Percentiles rank a stretch among this genome's conserved stretches.
phyloP scores from a whole-genome alignment of 2,888 invertebrate genomes.

The Caenorhabditis auriculariae region DNA sequence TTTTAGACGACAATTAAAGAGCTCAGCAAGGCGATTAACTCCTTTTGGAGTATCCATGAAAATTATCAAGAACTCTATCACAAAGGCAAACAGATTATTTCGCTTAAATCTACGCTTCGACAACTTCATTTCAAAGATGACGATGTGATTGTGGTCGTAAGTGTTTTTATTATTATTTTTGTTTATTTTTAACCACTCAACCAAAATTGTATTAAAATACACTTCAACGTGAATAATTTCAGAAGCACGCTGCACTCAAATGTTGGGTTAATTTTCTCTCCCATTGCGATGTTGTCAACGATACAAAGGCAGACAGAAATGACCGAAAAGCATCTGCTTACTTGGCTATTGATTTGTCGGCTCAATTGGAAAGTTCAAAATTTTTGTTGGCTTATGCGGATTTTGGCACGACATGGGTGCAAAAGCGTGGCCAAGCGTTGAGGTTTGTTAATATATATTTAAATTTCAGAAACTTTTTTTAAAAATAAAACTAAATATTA shows the following conservation, averaged over 20 bases:
- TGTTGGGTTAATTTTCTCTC: conserved; percentile 2
- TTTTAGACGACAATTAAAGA: no score
- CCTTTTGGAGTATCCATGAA: no score
- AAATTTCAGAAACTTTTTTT: not conserved
- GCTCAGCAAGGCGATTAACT: no score
- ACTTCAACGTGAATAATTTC: conserved; percentile 9
- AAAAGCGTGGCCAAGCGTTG: conserved; percentile 3
- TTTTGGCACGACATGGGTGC: conserved; percentile 3
- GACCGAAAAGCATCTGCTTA: conserved; percentile 1
- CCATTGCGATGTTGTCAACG: conserved; percentile 4
- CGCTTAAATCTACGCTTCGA: no score
- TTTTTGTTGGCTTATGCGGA: conserved; percentile 2
- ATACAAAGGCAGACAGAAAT: conserved; percentile 6
- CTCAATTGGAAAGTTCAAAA: not conserved
- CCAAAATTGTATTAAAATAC: conserved; percentile 9
- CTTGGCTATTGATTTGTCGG: conserved; percentile 4
- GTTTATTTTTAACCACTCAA: conserved; percentile 5
- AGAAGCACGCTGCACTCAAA: conserved; percentile 3
- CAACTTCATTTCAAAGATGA: conserved; percentile 7
- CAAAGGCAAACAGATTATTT: no score
- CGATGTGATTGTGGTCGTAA: conserved; percentile 12
- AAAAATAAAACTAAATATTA: not conserved
- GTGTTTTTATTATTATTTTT: conserved; percentile 12
- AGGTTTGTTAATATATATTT: conserved; percentile 4
- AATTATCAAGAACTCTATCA: no score